Evolutionary conservation across 1,140 invertebrate species (phyloP), one percentile per base, ranked within the genome.

Genomic region (Archegozetes longisetosus): DNA sequence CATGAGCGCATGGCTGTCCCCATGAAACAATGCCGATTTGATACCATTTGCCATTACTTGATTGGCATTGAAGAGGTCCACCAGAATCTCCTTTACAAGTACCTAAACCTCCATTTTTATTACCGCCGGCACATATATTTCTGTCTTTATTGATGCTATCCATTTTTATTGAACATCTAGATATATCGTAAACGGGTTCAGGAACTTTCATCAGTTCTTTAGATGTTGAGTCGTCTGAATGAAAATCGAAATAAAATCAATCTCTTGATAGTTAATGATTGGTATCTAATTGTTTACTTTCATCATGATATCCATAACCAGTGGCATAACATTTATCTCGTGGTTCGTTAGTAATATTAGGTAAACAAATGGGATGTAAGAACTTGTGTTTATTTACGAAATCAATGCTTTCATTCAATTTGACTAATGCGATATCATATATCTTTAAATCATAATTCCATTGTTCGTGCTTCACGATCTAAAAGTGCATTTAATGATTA

Each of bases 1-100:
- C 77, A 68, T 81, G 73, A 1, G 83, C 88, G 68, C 88, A 92
- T 3, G 84, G 83, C 62, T 77, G 73, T 2, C 85, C 84, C 77
- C 80, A 85, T 1, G 83, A 85, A 0, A 83, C 79, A 17, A 85
- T 72, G 25, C 83, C 84, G 46, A 78, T 47, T 22, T 57, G 55
- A 49, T 47, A 57, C 55, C 55, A 57, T n/a, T 22, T 3, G 12
- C 17, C 24, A 49, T 79, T 75, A 13, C 3, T 13, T 6, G 12
- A 13, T 6, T 53, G 12, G 25, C 55, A 57, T 84, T 89, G 87
- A 20, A 92, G 70, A 0, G 88, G 88, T 0, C 88, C 87, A 3
- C 88, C 86, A 72, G 80, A 82, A 69, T 84, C 70, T 20, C 70
- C 68, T 67, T 69, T 80, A 67, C 86, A 89, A 26, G 55, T 57